Evolutionary conservation across 2,113 vertebrate species (phyloP).

Genomic region (Oncorhynchus masou): DNA sequence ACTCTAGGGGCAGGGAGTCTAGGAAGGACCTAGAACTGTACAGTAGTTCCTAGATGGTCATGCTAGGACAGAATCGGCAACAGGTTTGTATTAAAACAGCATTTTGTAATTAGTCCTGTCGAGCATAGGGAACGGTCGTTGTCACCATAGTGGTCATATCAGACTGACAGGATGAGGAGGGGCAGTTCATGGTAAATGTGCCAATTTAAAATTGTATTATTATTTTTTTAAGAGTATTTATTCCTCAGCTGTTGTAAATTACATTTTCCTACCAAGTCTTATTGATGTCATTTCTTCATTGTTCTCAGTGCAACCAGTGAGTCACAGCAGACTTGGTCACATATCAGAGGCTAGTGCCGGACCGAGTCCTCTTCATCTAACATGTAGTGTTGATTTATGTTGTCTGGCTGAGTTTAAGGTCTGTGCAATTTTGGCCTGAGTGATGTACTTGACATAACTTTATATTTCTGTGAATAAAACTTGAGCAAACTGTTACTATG

Average conservation of each 20-base stretch:
- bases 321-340: constrained; percentile 37
- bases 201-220: constrained; percentile 64
- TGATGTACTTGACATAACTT: constrained; percentile 79
- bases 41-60: constrained; percentile 36
- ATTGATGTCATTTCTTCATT: constrained; percentile 57
- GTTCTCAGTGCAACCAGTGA: constrained; percentile 26
- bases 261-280: constrained; percentile 54
- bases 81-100: not conserved
- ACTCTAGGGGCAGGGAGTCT: no score
- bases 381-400: constrained; percentile 55
- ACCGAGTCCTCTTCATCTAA: constrained; percentile 39
- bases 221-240: constrained; percentile 72
- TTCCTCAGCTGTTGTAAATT: constrained; percentile 66
- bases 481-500: constrained; percentile 44
- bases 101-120: not conserved
- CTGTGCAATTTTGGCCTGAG: constrained; percentile 80
- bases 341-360: constrained; percentile 25
- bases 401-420: constrained; percentile 72
- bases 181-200: constrained; percentile 57
- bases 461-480: constrained; percentile 83
- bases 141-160: not conserved
- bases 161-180: not conserved
- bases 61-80: constrained; percentile 27
- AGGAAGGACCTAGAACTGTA: not conserved
- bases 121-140: not conserved